Evolutionary conservation across 2,888 invertebrate genomes (phyloP).

Genomic region (Melanchra persicariae): DNA sequence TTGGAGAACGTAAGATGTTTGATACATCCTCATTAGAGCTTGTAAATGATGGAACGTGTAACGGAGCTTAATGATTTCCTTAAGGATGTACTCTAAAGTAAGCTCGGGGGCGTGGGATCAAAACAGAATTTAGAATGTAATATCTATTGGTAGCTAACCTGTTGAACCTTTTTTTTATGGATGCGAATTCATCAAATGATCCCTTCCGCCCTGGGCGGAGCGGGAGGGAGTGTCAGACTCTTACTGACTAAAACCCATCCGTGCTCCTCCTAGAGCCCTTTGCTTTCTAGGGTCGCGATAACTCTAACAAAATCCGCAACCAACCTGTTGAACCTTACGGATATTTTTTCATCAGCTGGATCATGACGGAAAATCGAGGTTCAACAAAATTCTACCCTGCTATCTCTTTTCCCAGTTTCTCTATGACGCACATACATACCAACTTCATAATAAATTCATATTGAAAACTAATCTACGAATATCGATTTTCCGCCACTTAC

Average conservation of each 20-base stretch:
- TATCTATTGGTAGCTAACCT: constrained; percentile 4
- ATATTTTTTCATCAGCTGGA: background rate
- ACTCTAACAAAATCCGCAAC: too few relatives aligned
- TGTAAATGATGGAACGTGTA: constrained; percentile 22
- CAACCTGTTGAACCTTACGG: constrained; percentile 6
- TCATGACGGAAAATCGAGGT: background rate
- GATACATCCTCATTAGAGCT: constrained; percentile 53
- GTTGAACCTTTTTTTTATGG: constrained; percentile 6
- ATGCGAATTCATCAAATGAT: too few relatives aligned
- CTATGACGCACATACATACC: constrained; percentile 16
- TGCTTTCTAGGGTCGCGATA: too few relatives aligned
- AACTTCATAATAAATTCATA: constrained; percentile 43
- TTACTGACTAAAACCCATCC: too few relatives aligned
- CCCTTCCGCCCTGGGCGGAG: too few relatives aligned
- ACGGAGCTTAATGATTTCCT: constrained; percentile 40
- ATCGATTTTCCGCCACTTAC: constrained; percentile 47
- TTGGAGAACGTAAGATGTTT: constrained; percentile 37
- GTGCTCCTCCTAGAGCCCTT: too few relatives aligned
- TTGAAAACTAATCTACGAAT: constrained; percentile 32
- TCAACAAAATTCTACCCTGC: background rate
- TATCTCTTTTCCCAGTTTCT: background rate
- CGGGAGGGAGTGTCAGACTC: too few relatives aligned
- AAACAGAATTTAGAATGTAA: background rate
- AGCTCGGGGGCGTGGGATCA: background rate
- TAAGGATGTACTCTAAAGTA: constrained; percentile 23